Evolutionary conservation across 2,797 vertebrate genomes (phyloP).

Genomic region (Cynopterus sphinx): DNA sequence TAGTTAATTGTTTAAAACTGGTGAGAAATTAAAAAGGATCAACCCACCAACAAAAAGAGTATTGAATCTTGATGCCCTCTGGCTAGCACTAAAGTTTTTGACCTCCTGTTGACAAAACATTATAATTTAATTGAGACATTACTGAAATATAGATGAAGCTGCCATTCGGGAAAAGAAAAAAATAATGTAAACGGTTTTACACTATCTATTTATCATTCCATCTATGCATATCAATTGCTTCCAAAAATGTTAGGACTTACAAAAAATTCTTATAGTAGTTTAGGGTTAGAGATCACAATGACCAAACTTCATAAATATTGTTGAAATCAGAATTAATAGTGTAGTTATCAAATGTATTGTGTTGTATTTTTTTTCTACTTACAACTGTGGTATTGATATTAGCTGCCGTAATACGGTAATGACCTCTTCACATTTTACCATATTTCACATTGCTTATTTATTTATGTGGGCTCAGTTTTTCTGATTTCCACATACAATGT

Average conservation of each 20-base stretch:
- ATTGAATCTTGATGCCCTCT: neutral
- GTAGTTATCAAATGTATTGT: neutral
- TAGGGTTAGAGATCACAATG: neutral
- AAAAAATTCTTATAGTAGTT: neutral
- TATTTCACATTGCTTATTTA: neutral
- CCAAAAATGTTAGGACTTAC: neutral
- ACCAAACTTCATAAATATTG: neutral
- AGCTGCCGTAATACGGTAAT: neutral
- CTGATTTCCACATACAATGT: neutral
- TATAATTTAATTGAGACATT: neutral
- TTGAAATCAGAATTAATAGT: neutral
- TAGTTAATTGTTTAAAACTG: neutral
- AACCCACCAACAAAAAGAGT: neutral
- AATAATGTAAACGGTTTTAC: neutral
- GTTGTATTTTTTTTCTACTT: neutral
- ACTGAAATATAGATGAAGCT: neutral
- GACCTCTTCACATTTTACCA: neutral
- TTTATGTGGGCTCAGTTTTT: neutral
- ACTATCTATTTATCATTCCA: neutral
- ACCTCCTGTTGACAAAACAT: neutral
- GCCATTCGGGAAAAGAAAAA: neutral
- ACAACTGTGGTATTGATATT: neutral
- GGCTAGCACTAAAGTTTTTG: neutral
- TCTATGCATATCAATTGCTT: neutral
- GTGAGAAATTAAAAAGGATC: neutral